A percentile compares a stretch with the other conserved stretches of the same genome.
Evolutionary conservation across 2,888 invertebrate genomes (phyloP).

Genomic region (Latrodectus elegans): DNA sequence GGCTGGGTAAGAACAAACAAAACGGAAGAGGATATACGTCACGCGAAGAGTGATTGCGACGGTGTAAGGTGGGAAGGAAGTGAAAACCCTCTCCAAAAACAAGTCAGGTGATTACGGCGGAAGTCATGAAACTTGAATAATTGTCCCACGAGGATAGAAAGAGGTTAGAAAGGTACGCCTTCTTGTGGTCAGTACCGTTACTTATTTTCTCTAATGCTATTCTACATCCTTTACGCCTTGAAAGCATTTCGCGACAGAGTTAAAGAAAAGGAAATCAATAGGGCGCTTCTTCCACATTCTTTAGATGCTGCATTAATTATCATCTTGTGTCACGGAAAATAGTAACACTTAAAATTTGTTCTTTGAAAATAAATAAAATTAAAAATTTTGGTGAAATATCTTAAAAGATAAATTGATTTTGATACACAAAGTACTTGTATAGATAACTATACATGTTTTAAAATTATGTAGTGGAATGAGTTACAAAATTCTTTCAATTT

Average conservation of each 20-base stretch:
- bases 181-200: conserved; percentile 20
- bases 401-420: too few relatives aligned
- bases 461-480: too few relatives aligned
- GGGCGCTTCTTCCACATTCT: background rate
- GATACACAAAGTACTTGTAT: too few relatives aligned
- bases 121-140: conserved; percentile 40
- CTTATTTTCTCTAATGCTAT: background rate
- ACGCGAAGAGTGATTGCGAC: background rate
- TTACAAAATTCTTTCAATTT: too few relatives aligned
- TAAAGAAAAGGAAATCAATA: conserved; percentile 3
- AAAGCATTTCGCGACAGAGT: too few relatives aligned
- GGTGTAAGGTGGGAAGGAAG: too few relatives aligned
- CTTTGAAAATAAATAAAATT: too few relatives aligned
- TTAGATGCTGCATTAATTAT: conserved; percentile 20
- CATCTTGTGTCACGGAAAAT: conserved; percentile 1
- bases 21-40: background rate
- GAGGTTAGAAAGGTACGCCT: conserved; percentile 31
- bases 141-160: conserved; percentile 28
- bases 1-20: background rate
- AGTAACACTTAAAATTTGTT: too few relatives aligned
- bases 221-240: background rate
- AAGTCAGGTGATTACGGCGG: conserved; percentile 26
- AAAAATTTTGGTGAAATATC: too few relatives aligned
- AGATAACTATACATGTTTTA: too few relatives aligned
- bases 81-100: background rate